Percentiles rank a stretch among this genome's conserved stretches.
phyloP scores from a whole-genome alignment of 2,113 vertebrate species.

The Tor tambroides region DNA sequence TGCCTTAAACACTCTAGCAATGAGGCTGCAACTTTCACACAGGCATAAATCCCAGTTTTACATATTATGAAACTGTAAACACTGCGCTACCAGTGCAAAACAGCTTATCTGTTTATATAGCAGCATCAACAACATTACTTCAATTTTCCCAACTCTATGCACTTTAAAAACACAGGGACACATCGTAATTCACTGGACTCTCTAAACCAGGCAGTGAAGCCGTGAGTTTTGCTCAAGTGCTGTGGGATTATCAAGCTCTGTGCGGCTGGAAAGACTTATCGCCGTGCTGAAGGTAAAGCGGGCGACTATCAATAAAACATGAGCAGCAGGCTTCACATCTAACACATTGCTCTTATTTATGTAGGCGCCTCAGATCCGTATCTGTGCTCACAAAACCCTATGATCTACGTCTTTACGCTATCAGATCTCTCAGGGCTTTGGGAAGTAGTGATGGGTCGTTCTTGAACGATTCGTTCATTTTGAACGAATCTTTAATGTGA shows the following conservation, averaged over 20 bases:
- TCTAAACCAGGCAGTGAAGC: background rate
- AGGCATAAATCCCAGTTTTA: background rate
- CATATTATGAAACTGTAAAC: background rate
- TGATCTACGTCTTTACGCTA: conserved; percentile 57
- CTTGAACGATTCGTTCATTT: no score
- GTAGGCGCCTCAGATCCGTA: conserved; percentile 48
- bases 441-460: no score
- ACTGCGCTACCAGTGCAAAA: background rate
- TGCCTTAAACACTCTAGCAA: background rate
- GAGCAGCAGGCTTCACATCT: conserved; percentile 43
- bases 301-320: conserved; percentile 60
- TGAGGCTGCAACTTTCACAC: background rate
- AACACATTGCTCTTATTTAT: conserved; percentile 58
- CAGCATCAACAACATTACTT: background rate
- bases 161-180: conserved; percentile 6
- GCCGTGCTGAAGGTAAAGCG: conserved; percentile 41
- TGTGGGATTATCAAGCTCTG: conserved; percentile 39
- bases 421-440: conserved; percentile 52
- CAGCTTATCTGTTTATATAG: background rate
- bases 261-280: conserved; percentile 42
- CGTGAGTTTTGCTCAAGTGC: conserved; percentile 6
- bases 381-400: conserved; percentile 51
- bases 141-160: background rate
- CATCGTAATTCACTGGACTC: conserved; percentile 9
- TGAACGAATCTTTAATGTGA: no score